Evolutionary conservation across 1,140 invertebrate species (phyloP).

Genomic region (Tetramorium alpestre): DNA sequence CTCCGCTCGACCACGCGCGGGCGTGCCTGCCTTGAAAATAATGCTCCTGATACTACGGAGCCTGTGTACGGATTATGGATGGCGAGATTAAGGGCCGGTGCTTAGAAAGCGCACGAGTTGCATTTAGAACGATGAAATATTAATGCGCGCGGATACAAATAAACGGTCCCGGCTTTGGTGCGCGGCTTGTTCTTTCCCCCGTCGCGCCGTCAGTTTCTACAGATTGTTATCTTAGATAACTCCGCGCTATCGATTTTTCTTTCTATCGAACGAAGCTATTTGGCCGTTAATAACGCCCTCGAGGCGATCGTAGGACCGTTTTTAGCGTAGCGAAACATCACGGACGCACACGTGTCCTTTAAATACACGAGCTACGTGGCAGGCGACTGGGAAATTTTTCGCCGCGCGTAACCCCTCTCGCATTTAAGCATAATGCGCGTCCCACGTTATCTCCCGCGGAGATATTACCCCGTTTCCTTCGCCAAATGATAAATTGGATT

Average conservation of each 20-base stretch:
- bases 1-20: slow-evolving; percentile 8
- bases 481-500: slow-evolving; percentile 46
- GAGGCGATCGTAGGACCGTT: neutral
- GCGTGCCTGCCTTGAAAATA: slow-evolving; percentile 33
- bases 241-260: neutral
- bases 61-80: slow-evolving; percentile 26
- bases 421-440: slow-evolving; percentile 17
- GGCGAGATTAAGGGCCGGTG: slow-evolving; percentile 37
- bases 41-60: slow-evolving; percentile 21
- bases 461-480: slow-evolving; percentile 31
- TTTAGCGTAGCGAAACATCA: neutral
- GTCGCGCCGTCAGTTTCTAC: neutral
- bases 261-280: neutral
- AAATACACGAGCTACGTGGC: neutral
- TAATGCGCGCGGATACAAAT: slow-evolving; percentile 18
- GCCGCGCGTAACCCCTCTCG: slow-evolving; percentile 19
- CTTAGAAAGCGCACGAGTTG: slow-evolving; percentile 40
- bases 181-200: neutral
- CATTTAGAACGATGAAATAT: slow-evolving; percentile 37
- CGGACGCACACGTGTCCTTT: neutral
- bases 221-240: neutral
- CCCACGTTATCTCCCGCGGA: slow-evolving; percentile 27
- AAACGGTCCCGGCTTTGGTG: neutral
- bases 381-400: neutral
- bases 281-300: neutral